Conservation (phyloP, 2,888 invertebrate species). For the Ormyrus pomaceus region DNA sequence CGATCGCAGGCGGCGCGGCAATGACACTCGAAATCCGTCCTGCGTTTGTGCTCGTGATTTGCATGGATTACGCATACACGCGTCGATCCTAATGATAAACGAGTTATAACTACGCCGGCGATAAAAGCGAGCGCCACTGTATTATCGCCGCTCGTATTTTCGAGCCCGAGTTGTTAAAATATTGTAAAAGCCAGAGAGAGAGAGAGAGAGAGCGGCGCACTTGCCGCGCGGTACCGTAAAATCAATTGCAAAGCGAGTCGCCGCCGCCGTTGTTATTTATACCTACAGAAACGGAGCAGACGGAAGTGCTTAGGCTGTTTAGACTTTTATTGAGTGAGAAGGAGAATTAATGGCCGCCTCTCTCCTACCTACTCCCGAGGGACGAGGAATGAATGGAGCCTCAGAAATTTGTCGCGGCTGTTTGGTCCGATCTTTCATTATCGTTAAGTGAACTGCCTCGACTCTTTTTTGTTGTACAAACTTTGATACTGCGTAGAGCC, state of each 20-base stretch:
- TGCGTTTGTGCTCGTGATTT: constrained; percentile 26
- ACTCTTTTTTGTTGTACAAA: background rate
- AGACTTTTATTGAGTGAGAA: constrained; percentile 51
- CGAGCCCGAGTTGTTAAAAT: constrained; percentile 6
- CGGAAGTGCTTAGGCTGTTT: constrained; percentile 49
- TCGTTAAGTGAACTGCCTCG: constrained; percentile 25
- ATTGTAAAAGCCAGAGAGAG: background rate
- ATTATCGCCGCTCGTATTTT: background rate
- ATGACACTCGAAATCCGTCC: constrained; percentile 35
- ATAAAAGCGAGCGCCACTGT: constrained; percentile 20
- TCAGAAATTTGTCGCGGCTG: constrained; percentile 43
- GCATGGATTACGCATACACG: constrained; percentile 49
- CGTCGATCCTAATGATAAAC: constrained; percentile 51
- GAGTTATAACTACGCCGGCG: constrained; percentile 34
- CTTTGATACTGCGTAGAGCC: constrained; percentile 1
- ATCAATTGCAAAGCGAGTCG: too few relatives aligned
- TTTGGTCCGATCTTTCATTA: constrained; percentile 45
- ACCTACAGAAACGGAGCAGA: background rate
- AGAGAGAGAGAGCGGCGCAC: too few relatives aligned
- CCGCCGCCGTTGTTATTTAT: too few relatives aligned
- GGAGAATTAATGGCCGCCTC: constrained; percentile 41
- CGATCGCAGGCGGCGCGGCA: constrained; percentile 26
- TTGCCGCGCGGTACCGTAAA: background rate
- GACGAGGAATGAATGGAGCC: constrained; percentile 6
- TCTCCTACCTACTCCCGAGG: background rate